Evolutionary conservation across 2,888 invertebrate species (phyloP), one percentile per base, ranked within the genome.

Genomic region (Cheilosia grossa): DNA sequence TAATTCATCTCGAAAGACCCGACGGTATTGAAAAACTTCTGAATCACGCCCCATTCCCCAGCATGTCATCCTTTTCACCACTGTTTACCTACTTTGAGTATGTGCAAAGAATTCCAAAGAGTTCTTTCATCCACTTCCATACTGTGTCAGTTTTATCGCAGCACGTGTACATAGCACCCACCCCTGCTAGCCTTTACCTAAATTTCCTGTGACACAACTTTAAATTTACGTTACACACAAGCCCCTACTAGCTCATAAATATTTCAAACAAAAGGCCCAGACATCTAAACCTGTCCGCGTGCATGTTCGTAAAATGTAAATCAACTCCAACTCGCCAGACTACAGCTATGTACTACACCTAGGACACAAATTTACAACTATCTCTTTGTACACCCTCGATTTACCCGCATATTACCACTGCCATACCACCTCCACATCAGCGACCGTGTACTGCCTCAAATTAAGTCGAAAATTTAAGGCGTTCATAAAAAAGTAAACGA

Each of bases 221-320:
- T 74, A 78, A 78, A 78, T 78, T 37, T 67, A 73, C 67, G 74
- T 70, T 69, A 69, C 64, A 74, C 47, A 66, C 59, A 47, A 83
- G 74, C 79, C 64, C 58, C 64, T 2, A 75, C 64, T 2, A 75
- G 85, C 75, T 85, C 85, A 85, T 85, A 85, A 85, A 85, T 85
- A 85, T 85, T 81, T 85, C 75, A 85, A 85, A 81, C 81, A 61
- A 75, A 85, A 72, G 75, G 67, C 85, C 75, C 85, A 85, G 85
- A 81, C 85, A 72, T 81, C 81, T 85, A 81, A 85, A 85, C 81
- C 69, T 85, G 75, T 80, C 85, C 77, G 61, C 37, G 70, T 85
- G 75, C 80, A 80, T 80, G 83, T 85, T 77, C 61, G 54, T 49
- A 81, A 81, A 77, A 81, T 81, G 81, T 85, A 85, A 85, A 85